Percentiles rank a stretch among this genome's conserved stretches.
Evolutionary conservation across 2,113 vertebrate genomes (phyloP).

Genomic region (Macroglossus sobrinus): DNA sequence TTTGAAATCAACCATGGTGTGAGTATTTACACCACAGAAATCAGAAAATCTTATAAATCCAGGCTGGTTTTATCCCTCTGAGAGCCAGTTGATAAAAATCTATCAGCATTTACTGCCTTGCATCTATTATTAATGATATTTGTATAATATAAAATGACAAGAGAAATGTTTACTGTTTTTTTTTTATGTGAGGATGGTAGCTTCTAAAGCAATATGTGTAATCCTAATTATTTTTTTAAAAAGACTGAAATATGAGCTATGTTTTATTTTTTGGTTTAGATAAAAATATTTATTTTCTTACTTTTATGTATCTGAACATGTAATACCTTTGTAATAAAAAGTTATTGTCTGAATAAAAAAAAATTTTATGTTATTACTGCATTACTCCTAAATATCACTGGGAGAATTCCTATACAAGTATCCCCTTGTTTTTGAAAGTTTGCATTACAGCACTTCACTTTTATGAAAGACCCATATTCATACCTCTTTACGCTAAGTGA

Average conservation of each 20-base stretch:
- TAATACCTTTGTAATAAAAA: not conserved
- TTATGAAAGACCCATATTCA: not conserved
- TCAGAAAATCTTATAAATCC: slow-evolving; percentile 41
- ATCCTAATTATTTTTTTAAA: not conserved
- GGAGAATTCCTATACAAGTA: not conserved
- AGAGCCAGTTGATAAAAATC: not conserved
- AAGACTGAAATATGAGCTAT: not conserved
- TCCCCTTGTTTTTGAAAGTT: not conserved
- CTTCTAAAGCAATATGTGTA: not conserved
- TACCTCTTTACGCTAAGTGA: not conserved
- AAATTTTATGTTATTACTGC: not conserved
- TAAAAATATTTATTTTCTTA: slow-evolving; percentile 1
- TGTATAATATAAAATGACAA: not conserved
- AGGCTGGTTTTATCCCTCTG: not conserved
- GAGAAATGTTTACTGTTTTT: not conserved
- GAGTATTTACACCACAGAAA: not conserved
- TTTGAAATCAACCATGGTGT: slow-evolving; percentile 18
- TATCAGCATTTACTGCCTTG: not conserved
- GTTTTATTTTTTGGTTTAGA: not conserved
- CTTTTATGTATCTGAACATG: not conserved
- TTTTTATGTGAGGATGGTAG: not conserved
- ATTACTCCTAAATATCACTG: not conserved
- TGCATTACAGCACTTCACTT: not conserved
- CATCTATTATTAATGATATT: not conserved
- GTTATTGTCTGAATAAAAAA: not conserved